Evolutionary conservation across 1,140 invertebrate species (phyloP).

Genomic region (Ceratina australensis): DNA sequence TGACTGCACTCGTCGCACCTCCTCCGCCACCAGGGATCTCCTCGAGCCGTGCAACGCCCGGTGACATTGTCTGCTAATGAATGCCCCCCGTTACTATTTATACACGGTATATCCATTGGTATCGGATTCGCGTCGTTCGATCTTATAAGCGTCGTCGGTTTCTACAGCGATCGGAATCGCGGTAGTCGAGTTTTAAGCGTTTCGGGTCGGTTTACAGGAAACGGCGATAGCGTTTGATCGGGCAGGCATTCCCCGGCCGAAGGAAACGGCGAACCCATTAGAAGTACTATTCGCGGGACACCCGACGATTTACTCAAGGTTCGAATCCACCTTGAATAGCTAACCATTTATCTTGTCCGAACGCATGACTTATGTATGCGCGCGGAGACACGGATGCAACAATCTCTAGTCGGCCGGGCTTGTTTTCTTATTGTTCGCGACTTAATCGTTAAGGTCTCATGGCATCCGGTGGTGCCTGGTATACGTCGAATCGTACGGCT

Average conservation of each 20-base stretch:
- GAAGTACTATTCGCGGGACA: not conserved
- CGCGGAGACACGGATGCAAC: slow-evolving; percentile 9
- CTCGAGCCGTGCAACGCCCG: slow-evolving; percentile 71
- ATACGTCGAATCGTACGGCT: slow-evolving; percentile 45
- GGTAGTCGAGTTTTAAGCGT: not conserved
- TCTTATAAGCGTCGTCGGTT: not conserved
- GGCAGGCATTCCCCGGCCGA: not conserved
- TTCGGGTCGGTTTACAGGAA: not conserved
- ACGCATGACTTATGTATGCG: slow-evolving; percentile 36
- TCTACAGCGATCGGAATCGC: not conserved
- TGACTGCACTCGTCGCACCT: slow-evolving; percentile 88
- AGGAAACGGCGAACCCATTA: not conserved
- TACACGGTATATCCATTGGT: not conserved
- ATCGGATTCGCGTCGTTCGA: not conserved
- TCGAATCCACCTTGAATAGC: slow-evolving; percentile 37
- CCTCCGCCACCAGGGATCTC: slow-evolving; percentile 86
- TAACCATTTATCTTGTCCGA: slow-evolving; percentile 41
- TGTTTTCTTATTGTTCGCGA: slow-evolving; percentile 57
- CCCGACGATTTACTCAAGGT: slow-evolving; percentile 12
- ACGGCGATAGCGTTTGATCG: not conserved
- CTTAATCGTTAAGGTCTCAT: slow-evolving; percentile 56
- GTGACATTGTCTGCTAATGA: slow-evolving; percentile 73
- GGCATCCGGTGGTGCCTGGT: slow-evolving; percentile 55
- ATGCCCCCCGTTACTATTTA: slow-evolving; percentile 23
- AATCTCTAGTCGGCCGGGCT: slow-evolving; percentile 26